A percentile compares a stretch with the other conserved stretches of the same genome.
Evolutionary conservation across 2,797 vertebrate genomes (phyloP).

Genomic region (Xenopus petersii): DNA sequence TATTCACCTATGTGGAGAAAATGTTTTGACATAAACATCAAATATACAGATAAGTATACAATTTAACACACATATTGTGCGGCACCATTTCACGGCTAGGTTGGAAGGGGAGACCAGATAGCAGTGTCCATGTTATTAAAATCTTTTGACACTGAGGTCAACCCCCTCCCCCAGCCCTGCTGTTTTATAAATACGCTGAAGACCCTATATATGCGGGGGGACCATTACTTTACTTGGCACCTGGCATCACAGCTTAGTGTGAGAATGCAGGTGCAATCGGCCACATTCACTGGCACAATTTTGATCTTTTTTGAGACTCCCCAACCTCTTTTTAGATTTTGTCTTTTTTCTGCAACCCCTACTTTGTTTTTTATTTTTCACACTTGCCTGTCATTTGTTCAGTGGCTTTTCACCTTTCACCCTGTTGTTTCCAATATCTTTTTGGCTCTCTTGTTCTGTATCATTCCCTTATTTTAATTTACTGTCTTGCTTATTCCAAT

Average conservation of each 20-base stretch:
- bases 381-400: neutral
- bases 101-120: constrained; percentile 39
- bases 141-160: constrained; percentile 49
- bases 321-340: neutral
- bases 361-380: neutral
- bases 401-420: neutral
- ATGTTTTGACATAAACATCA: neutral
- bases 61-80: constrained; percentile 10
- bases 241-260: neutral
- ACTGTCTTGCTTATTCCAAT: no score
- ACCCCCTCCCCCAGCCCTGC: constrained; percentile 39
- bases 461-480: no score
- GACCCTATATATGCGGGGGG: constrained; percentile 13
- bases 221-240: neutral
- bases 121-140: constrained; percentile 47
- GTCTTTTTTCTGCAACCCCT: neutral
- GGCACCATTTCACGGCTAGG: constrained; percentile 28
- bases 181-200: constrained; percentile 43
- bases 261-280: neutral
- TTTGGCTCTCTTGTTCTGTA: no score
- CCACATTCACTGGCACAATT: neutral
- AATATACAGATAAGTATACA: neutral
- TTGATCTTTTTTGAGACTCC: neutral
- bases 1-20: neutral
- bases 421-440: neutral